phyloP scores from a whole-genome alignment of 2,797 vertebrate genomes.

The Sebastes trivittatus region DNA sequence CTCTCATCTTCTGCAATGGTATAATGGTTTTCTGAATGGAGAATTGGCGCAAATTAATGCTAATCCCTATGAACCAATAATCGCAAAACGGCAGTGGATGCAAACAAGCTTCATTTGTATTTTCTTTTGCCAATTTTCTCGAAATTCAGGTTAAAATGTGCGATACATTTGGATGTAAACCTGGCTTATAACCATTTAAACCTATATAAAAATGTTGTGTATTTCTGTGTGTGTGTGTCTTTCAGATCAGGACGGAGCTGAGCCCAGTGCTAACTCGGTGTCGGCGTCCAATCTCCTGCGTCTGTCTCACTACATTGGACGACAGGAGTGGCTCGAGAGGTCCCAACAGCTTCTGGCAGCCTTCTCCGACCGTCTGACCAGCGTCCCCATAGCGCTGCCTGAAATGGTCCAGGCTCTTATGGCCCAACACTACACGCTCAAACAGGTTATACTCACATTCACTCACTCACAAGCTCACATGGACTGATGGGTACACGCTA shows the following conservation, averaged over 20 bases:
- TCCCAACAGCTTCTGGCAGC: conserved; percentile 85
- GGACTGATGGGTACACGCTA: neutral
- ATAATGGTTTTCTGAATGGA: too few species aligned
- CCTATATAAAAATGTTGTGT: too few species aligned
- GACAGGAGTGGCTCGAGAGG: conserved; percentile 86
- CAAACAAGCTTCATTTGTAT: too few species aligned
- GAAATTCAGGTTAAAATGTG: too few species aligned
- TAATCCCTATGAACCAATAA: too few species aligned
- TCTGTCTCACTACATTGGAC: conserved; percentile 86
- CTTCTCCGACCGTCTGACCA: conserved; percentile 88
- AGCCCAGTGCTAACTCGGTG: conserved; percentile 91
- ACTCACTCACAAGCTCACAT: neutral
- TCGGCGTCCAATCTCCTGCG: conserved; percentile 89
- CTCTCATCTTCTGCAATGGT: too few species aligned
- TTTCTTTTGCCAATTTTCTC: too few species aligned
- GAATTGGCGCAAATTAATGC: too few species aligned
- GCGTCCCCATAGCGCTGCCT: conserved; percentile 87
- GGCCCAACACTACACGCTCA: conserved; percentile 86
- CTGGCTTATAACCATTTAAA: neutral
- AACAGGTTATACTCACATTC: conserved; percentile 81
- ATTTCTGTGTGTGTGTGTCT: neutral
- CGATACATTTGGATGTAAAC: too few species aligned
- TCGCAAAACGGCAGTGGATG: too few species aligned
- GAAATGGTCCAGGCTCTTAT: conserved; percentile 89
- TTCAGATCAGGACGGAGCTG: conserved; percentile 93